A percentile compares a stretch with the other conserved stretches of the same genome.
Evolutionary conservation across 2,888 invertebrate species (phyloP).

Genomic region (Acanthacorydalis orientalis): DNA sequence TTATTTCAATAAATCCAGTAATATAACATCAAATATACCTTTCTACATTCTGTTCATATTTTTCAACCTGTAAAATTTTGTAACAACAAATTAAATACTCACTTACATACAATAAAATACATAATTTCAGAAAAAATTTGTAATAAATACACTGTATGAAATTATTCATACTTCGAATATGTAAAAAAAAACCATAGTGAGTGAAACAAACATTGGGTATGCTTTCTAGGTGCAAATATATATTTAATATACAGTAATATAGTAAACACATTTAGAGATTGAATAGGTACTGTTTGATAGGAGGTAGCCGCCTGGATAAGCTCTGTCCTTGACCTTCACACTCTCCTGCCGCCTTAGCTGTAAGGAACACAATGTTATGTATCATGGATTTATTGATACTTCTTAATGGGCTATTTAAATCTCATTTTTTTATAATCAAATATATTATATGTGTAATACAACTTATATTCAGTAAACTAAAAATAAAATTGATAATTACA

Average conservation of each 20-base stretch:
- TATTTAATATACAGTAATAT: conserved; percentile 8
- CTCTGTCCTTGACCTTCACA: conserved; percentile 17
- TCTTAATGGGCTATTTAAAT: neutral
- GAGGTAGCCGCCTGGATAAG: conserved; percentile 20
- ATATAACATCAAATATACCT: too few species aligned
- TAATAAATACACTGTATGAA: neutral
- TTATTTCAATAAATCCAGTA: too few species aligned
- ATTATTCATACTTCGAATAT: too few species aligned
- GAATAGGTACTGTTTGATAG: conserved; percentile 30
- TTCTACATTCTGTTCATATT: too few species aligned
- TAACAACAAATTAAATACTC: too few species aligned
- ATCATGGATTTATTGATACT: conserved; percentile 12
- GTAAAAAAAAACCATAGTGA: neutral
- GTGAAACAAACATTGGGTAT: neutral
- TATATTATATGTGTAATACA: too few species aligned
- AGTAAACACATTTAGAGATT: conserved; percentile 28
- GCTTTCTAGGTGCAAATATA: conserved; percentile 4
- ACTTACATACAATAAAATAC: neutral
- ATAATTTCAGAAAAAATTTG: neutral
- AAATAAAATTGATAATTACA: too few species aligned
- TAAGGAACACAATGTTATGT: conserved; percentile 28
- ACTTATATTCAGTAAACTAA: too few species aligned
- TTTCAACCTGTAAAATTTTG: too few species aligned
- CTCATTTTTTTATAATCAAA: too few species aligned
- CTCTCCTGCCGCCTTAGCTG: conserved; percentile 23